Percentiles rank a stretch among this genome's conserved stretches.
phyloP scores from a whole-genome alignment of 2,888 invertebrate genomes.

The Uloborus plumipes region DNA sequence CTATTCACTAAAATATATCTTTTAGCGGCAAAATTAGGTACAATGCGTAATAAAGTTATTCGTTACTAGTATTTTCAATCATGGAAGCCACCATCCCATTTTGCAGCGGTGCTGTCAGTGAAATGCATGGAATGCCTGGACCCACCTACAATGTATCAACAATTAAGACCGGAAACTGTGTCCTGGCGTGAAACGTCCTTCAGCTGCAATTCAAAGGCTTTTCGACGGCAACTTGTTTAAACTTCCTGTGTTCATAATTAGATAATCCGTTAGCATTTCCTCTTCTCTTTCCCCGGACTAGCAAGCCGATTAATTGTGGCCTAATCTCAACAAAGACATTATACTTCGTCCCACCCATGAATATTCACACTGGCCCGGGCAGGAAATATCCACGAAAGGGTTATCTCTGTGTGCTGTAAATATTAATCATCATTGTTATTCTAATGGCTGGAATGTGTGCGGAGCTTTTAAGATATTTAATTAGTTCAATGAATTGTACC shows the following conservation, averaged over 20 bases:
- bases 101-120: no score
- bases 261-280: constrained; percentile 49
- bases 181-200: no score
- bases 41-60: no score
- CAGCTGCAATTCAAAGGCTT: no score
- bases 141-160: no score
- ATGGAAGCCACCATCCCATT: no score
- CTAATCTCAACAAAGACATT: constrained; percentile 58
- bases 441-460: constrained; percentile 49
- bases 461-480: constrained; percentile 52
- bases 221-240: constrained; percentile 12
- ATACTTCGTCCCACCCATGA: constrained; percentile 46
- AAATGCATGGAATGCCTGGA: no score
- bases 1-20: no score
- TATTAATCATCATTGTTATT: constrained; percentile 61
- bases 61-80: no score
- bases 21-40: no score
- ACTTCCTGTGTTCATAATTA: constrained; percentile 38
- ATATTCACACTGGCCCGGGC: constrained; percentile 34
- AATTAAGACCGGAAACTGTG: no score
- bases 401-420: constrained; percentile 23
- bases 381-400: constrained; percentile 25
- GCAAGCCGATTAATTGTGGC: constrained; percentile 47
- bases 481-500: constrained; percentile 52
- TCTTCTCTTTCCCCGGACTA: constrained; percentile 10